These are phyloP conservation scores for Drosophila nebulosa DNA, from an alignment of 1,140 invertebrate species.

Conservation along the genomic window DNA sequence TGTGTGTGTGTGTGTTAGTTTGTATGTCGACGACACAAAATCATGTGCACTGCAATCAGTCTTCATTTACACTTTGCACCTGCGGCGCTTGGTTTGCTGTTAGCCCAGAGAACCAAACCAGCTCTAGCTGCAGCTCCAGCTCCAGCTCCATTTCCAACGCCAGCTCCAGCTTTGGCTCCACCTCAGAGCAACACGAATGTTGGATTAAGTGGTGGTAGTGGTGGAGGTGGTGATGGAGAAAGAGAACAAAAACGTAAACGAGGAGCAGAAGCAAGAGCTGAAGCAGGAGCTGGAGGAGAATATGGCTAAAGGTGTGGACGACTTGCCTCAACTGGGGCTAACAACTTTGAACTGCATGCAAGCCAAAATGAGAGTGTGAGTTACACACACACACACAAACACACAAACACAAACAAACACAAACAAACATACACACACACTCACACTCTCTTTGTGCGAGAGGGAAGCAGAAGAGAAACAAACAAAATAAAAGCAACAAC, in stretches of 20 bases:
- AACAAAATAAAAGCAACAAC: neutral
- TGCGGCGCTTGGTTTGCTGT: slow-evolving; percentile 54
- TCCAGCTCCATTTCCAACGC: slow-evolving; percentile 20
- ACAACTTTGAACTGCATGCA: slow-evolving; percentile 70
- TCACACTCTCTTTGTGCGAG: neutral
- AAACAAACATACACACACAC: slow-evolving; percentile 34
- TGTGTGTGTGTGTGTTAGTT: slow-evolving; percentile 5
- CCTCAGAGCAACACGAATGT: slow-evolving; percentile 46
- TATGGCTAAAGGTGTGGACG: neutral
- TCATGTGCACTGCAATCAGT: slow-evolving; percentile 72
- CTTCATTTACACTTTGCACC: slow-evolving; percentile 79
- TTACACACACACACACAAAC: slow-evolving; percentile 34
- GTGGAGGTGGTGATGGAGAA: neutral
- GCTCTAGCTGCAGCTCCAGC: slow-evolving; percentile 16
- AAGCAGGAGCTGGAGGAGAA: neutral
- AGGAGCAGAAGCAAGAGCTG: neutral
- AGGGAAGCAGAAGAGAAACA: neutral
- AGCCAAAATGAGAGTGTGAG: slow-evolving; percentile 44
- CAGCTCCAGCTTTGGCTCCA: slow-evolving; percentile 20
- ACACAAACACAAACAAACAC: slow-evolving; percentile 28
- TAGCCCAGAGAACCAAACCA: slow-evolving; percentile 6
- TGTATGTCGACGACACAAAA: slow-evolving; percentile 47
- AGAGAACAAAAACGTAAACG: neutral
- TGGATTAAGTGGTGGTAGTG: slow-evolving; percentile 7
- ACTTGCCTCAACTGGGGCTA: slow-evolving; percentile 31